Evolutionary conservation across 2,113 vertebrate genomes (phyloP), one percentile per base, ranked within the genome.

Genomic region (Lophius piscatorius): DNA sequence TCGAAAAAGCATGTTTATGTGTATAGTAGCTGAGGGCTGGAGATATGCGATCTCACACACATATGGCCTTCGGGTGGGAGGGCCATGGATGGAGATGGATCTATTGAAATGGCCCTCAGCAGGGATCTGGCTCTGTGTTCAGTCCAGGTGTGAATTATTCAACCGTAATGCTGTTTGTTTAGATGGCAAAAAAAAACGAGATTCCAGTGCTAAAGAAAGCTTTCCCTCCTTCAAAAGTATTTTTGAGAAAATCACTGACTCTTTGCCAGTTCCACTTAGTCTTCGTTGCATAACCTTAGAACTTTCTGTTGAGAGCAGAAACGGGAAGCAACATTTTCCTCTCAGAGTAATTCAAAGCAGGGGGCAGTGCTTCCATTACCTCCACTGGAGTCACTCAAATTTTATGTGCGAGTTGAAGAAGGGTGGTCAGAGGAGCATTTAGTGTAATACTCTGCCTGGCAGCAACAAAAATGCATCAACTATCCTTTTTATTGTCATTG

Each of bases 231-330:
- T 40, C 14, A 48, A 1, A 24, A 17, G 35, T 57, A n/a, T 34
- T 57, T 3, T 1, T 21, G 2, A 34, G 9, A 17, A 22, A 31
- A 41, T 23, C 31, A n/a, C n/a, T n/a, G n/a, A n/a, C n/a, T n/a
- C n/a, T n/a, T n/a, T n/a, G n/a, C n/a, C n/a, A n/a, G n/a, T n/a
- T n/a, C n/a, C n/a, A n/a, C n/a, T n/a, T n/a, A n/a, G n/a, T n/a
- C n/a, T n/a, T n/a, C n/a, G n/a, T n/a, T n/a, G n/a, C n/a, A n/a
- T n/a, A n/a, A n/a, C n/a, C n/a, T n/a, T n/a, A n/a, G n/a, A n/a
- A n/a, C 47, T 70, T 41, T 42, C 20, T 44, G 5, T 62, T 6
- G 39, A 28, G 44, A 40, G 45, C 13, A 60, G 44, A 14, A 9
- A 23, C 24, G 48, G 17, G 22, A 34, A 17, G 35, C 13, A 20